Percentiles rank a stretch among this genome's conserved stretches.
phyloP scores from a whole-genome alignment of 2,888 invertebrate genomes.

The Macropis europaea region DNA sequence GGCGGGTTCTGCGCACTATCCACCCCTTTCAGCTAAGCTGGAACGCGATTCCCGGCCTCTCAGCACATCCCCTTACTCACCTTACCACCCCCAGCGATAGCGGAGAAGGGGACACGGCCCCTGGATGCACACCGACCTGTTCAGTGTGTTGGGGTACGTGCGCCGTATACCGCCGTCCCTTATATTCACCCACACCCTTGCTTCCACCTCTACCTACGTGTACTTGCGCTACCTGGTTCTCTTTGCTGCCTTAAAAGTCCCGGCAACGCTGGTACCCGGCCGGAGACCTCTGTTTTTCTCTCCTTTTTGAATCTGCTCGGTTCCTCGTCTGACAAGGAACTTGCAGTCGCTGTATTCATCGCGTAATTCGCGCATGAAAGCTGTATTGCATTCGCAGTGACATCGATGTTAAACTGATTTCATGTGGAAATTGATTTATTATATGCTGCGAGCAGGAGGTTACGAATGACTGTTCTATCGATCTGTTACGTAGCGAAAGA shows the following conservation, averaged over 20 bases:
- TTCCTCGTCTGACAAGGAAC: conserved; percentile 23
- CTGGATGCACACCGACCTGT: conserved; percentile 59
- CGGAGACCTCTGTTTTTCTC: conserved; percentile 31
- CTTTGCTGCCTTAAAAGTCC: conserved; percentile 49
- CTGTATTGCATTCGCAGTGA: no score
- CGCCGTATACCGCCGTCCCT: conserved; percentile 48
- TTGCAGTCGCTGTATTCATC: no score
- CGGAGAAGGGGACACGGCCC: conserved; percentile 57
- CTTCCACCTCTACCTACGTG: conserved; percentile 36
- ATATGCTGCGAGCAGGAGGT: no score
- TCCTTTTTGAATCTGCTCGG: background rate
- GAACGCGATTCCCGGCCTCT: conserved; percentile 66
- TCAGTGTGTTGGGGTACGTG: conserved; percentile 59
- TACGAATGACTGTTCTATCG: background rate
- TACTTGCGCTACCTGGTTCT: conserved; percentile 60
- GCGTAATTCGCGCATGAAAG: no score
- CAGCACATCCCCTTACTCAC: conserved; percentile 63
- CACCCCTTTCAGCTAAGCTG: conserved; percentile 72
- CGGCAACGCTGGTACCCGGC: conserved; percentile 45
- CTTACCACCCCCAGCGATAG: conserved; percentile 50
- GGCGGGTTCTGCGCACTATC: conserved; percentile 79
- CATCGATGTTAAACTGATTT: no score
- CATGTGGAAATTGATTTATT: no score
- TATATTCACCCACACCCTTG: conserved; percentile 47
- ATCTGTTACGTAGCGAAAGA: conserved; percentile 12